A percentile compares a stretch with the other conserved stretches of the same genome.
Conservation (phyloP, 2,888 invertebrate species). For the Bellardia bayeri region DNA sequence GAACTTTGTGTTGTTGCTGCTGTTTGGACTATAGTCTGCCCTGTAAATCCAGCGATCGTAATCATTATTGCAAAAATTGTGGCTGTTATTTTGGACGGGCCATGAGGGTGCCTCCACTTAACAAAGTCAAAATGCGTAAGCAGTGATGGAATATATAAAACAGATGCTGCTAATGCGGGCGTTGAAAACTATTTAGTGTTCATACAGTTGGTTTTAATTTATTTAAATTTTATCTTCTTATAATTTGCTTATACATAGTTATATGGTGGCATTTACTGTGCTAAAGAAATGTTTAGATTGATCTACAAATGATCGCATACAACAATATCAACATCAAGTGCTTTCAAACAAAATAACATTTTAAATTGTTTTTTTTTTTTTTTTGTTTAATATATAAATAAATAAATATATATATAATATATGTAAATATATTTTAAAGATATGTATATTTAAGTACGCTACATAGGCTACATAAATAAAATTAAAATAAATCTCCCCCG, state of each 20-base stretch:
- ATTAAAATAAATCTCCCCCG: background rate
- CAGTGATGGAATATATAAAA: background rate
- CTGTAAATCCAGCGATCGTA: slow-evolving; percentile 81
- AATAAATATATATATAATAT: background rate
- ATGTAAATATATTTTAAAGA: background rate
- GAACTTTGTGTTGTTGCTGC: slow-evolving; percentile 74
- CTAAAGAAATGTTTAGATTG: slow-evolving; percentile 24
- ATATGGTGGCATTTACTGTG: slow-evolving; percentile 42
- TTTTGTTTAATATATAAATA: slow-evolving; percentile 10
- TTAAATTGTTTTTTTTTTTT: slow-evolving; percentile 26
- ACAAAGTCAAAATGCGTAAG: slow-evolving; percentile 50
- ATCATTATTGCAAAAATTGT: slow-evolving; percentile 83
- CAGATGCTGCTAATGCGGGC: background rate
- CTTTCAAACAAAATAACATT: slow-evolving; percentile 39
- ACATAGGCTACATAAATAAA: slow-evolving; percentile 20
- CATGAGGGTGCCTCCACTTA: slow-evolving; percentile 79
- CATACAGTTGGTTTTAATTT: background rate
- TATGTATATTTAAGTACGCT: slow-evolving; percentile 13
- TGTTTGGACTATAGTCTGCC: slow-evolving; percentile 80
- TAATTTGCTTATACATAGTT: slow-evolving; percentile 25
- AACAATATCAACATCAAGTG: background rate
- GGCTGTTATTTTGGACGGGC: slow-evolving; percentile 83
- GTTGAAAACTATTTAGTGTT: slow-evolving; percentile 22
- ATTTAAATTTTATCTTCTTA: slow-evolving; percentile 13
- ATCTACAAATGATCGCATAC: slow-evolving; percentile 10